Evolutionary conservation across 2,888 invertebrate genomes (phyloP).

Genomic region (Oscheius onirici): DNA sequence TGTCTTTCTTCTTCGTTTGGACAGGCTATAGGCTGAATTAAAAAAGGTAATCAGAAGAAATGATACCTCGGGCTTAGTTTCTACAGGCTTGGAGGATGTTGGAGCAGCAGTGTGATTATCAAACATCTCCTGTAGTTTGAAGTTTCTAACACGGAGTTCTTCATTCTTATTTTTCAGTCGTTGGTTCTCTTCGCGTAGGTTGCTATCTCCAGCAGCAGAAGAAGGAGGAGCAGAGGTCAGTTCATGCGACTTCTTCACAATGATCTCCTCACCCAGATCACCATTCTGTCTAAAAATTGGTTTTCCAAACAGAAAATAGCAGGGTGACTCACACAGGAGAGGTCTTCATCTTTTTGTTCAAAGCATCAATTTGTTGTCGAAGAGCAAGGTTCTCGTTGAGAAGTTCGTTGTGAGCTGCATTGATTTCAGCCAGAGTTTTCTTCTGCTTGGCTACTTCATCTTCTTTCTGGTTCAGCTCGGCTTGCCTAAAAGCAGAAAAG

Average conservation of each 20-base stretch:
- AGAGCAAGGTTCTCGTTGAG: not conserved
- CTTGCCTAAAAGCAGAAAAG: not conserved
- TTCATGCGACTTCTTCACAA: not conserved
- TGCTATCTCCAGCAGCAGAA: not conserved
- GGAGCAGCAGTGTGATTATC: not conserved
- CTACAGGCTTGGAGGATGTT: not conserved
- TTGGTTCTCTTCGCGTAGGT: conserved; percentile 12
- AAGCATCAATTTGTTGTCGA: not conserved
- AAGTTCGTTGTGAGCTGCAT: not conserved
- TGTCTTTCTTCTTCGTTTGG: conserved; percentile 3
- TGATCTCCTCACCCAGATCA: conserved; percentile 11
- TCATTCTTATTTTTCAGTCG: conserved; percentile 25
- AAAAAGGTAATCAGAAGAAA: too few relatives aligned
- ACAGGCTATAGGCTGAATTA: too few relatives aligned
- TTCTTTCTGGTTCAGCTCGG: not conserved
- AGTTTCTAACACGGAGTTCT: conserved; percentile 24
- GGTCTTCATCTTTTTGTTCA: not conserved
- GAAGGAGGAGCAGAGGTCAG: not conserved
- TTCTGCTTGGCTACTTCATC: not conserved
- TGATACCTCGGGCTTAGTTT: not conserved
- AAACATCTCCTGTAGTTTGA: conserved; percentile 17
- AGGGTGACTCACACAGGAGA: not conserved
- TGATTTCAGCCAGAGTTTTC: not conserved
- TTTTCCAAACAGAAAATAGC: not conserved
- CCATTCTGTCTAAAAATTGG: not conserved